phyloP scores from a whole-genome alignment of 2,888 invertebrate genomes.

The Sussaba pulchella region DNA sequence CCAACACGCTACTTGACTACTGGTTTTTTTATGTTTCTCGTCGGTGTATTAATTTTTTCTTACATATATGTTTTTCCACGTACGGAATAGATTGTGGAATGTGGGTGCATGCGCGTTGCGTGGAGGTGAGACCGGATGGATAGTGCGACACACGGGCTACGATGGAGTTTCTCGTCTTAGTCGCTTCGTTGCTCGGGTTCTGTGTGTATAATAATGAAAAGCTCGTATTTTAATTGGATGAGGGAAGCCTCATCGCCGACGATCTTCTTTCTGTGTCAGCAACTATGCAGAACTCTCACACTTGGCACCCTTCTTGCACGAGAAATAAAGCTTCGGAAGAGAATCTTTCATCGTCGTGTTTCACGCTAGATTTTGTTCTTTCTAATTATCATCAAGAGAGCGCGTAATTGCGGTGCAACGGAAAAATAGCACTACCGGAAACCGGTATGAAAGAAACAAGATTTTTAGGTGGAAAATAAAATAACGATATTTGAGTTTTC shows the following conservation, averaged over 20 bases:
- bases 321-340: slow-evolving; percentile 28
- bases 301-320: slow-evolving; percentile 37
- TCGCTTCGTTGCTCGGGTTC: slow-evolving; percentile 45
- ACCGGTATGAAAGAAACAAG: not conserved
- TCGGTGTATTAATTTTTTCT: no score
- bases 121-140: slow-evolving; percentile 5
- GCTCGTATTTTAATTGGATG: slow-evolving; percentile 80
- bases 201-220: slow-evolving; percentile 73
- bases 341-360: slow-evolving; percentile 6
- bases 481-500: no score
- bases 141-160: slow-evolving; percentile 12
- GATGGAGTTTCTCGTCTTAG: slow-evolving; percentile 53
- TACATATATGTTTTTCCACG: no score
- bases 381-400: slow-evolving; percentile 10
- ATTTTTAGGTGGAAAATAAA: not conserved
- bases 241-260: slow-evolving; percentile 78
- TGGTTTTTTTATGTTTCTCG: no score
- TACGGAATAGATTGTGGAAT: not conserved
- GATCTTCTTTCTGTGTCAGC: slow-evolving; percentile 80
- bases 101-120: not conserved
- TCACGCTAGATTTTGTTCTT: not conserved
- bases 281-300: slow-evolving; percentile 65
- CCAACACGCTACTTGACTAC: no score
- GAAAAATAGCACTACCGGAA: not conserved
- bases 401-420: not conserved